Percentiles rank a stretch among this genome's conserved stretches.
phyloP scores from a whole-genome alignment of 1,140 invertebrate species.

The Pogonognathellus flavescens region DNA sequence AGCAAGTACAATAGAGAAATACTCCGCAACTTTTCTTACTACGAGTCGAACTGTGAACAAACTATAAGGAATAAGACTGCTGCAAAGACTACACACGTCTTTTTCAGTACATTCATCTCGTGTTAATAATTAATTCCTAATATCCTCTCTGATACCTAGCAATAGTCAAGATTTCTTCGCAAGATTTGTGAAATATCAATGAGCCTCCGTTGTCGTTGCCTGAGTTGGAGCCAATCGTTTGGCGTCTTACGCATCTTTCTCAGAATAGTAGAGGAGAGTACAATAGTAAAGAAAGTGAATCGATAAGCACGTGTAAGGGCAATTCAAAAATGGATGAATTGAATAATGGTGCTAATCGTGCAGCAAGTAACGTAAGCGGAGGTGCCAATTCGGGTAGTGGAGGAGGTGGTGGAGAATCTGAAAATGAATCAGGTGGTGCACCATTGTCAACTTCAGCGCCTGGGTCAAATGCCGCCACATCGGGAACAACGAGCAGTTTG shows the following conservation, averaged over 20 bases:
- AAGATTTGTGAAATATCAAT: constrained; percentile 6
- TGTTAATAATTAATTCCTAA: too few species aligned
- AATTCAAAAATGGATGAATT: constrained; percentile 16
- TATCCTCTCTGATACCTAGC: too few species aligned
- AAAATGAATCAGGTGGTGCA: not conserved
- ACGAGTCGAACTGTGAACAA: too few species aligned
- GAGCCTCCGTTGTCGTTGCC: constrained; percentile 5
- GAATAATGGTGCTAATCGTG: not conserved
- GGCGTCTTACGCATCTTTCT: not conserved
- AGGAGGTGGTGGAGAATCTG: not conserved
- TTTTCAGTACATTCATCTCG: too few species aligned
- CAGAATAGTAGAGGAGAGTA: constrained; percentile 24
- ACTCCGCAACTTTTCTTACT: too few species aligned
- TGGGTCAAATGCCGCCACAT: constrained; percentile 18
- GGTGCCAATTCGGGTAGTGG: not conserved
- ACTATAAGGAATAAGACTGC: too few species aligned
- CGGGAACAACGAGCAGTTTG: constrained; percentile 39
- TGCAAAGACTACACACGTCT: too few species aligned
- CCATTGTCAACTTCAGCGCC: not conserved
- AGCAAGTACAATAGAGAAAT: not conserved
- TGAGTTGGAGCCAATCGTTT: constrained; percentile 29
- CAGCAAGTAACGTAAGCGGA: too few species aligned
- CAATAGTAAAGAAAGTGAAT: constrained; percentile 4
- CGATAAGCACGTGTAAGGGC: not conserved
- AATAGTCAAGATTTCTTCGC: too few species aligned